Evolutionary conservation across 1,140 invertebrate species (phyloP).

Genomic region (Dinoponera quadriceps): DNA sequence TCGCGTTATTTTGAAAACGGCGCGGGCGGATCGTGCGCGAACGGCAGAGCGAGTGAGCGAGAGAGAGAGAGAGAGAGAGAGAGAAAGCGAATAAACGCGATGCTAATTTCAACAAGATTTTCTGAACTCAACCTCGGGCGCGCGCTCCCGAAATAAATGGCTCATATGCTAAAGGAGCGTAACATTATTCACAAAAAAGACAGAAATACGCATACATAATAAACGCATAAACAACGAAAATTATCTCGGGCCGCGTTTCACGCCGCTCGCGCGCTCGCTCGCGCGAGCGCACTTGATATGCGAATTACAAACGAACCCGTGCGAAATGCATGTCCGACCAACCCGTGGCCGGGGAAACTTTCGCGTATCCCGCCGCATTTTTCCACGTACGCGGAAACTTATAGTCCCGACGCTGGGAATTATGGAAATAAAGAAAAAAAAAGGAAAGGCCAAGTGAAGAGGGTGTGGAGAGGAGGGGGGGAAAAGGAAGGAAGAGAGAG

Average conservation of each 20-base stretch:
- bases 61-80: too few species aligned
- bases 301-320: constrained; percentile 16
- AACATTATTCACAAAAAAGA: constrained; percentile 18
- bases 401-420: constrained; percentile 37
- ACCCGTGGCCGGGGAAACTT: neutral
- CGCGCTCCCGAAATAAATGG: constrained; percentile 6
- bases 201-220: constrained; percentile 3
- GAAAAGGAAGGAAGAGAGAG: too few species aligned
- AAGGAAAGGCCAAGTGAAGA: too few species aligned
- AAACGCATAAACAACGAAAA: constrained; percentile 52
- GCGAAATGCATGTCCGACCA: constrained; percentile 13
- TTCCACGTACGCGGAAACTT: constrained; percentile 45
- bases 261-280: neutral
- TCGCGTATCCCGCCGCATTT: constrained; percentile 4
- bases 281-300: constrained; percentile 14
- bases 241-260: constrained; percentile 15
- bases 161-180: neutral
- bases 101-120: constrained; percentile 30
- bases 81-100: neutral
- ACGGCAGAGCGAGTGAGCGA: too few species aligned
- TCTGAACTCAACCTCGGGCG: neutral
- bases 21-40: neutral
- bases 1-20: neutral
- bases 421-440: neutral
- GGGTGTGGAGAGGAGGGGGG: too few species aligned